phyloP scores from a whole-genome alignment of 2,888 invertebrate species.

The Gymnoscelis rufifasciata region DNA sequence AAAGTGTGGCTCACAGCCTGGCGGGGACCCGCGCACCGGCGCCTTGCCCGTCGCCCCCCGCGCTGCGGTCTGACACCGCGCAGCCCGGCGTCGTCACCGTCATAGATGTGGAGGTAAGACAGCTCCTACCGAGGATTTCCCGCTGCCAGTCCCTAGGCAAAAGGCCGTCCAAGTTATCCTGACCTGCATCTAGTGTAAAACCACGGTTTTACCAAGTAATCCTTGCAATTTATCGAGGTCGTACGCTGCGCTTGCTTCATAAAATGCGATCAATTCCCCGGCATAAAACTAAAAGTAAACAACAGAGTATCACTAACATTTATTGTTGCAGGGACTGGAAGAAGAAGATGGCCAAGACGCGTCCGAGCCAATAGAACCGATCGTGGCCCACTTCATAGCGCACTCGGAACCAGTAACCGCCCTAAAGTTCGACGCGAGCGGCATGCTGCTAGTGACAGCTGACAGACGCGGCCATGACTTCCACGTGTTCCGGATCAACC shows the following conservation, averaged over 20 bases:
- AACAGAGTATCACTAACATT: too few relatives aligned
- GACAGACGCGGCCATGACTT: slow-evolving; percentile 97
- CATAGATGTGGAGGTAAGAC: slow-evolving; percentile 86
- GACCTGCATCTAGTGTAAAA: too few relatives aligned
- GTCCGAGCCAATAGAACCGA: slow-evolving; percentile 83
- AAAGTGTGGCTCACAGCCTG: slow-evolving; percentile 93
- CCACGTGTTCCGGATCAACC: slow-evolving; percentile 95
- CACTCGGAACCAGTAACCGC: slow-evolving; percentile 93
- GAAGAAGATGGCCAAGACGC: slow-evolving; percentile 80
- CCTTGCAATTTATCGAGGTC: too few relatives aligned
- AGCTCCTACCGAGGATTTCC: too few relatives aligned
- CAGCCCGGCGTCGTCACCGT: slow-evolving; percentile 94
- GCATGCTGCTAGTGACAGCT: slow-evolving; percentile 92
- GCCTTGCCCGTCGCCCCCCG: slow-evolving; percentile 66
- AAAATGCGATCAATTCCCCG: too few relatives aligned
- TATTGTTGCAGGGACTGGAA: slow-evolving; percentile 51
- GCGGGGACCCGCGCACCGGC: slow-evolving; percentile 80
- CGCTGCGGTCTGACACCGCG: slow-evolving; percentile 71
- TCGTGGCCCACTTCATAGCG: slow-evolving; percentile 92
- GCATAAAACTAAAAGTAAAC: too few relatives aligned
- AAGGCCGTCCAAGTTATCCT: too few relatives aligned
- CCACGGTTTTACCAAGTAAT: too few relatives aligned
- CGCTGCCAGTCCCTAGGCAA: too few relatives aligned
- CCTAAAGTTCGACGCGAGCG: slow-evolving; percentile 94
- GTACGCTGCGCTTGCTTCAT: too few relatives aligned